Percentiles rank a stretch among this genome's conserved stretches.
Evolutionary conservation across 2,888 invertebrate genomes (phyloP).

Genomic region (Sphaerophoria rueppellii): DNA sequence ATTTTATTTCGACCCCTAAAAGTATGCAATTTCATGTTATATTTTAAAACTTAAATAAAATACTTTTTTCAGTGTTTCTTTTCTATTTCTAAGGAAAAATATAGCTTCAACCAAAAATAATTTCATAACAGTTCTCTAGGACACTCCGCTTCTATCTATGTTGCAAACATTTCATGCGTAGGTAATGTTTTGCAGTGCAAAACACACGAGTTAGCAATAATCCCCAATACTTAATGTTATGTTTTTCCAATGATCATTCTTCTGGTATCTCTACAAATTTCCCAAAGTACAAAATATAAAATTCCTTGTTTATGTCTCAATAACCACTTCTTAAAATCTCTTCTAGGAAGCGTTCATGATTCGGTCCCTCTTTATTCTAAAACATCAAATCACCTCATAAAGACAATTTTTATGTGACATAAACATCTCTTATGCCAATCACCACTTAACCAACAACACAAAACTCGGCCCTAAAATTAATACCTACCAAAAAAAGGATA

Average conservation of each 20-base stretch:
- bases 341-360: not conserved
- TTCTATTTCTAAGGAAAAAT: too few relatives aligned
- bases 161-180: too few relatives aligned
- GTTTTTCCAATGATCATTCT: too few relatives aligned
- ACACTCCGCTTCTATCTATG: too few relatives aligned
- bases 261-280: not conserved
- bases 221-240: too few relatives aligned
- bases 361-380: not conserved
- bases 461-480: slow-evolving; percentile 23
- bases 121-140: too few relatives aligned
- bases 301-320: not conserved
- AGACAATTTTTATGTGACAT: slow-evolving; percentile 57
- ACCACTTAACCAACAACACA: slow-evolving; percentile 48
- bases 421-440: slow-evolving; percentile 61
- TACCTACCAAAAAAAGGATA: slow-evolving; percentile 63
- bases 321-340: slow-evolving; percentile 4
- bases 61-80: too few relatives aligned
- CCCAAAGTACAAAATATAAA: not conserved
- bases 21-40: not conserved
- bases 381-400: slow-evolving; percentile 21
- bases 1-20: not conserved
- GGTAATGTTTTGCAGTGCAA: too few relatives aligned
- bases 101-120: too few relatives aligned
- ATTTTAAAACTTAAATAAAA: too few relatives aligned
- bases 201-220: too few relatives aligned